Conservation (phyloP, 2,797 vertebrate genomes). For the Arnoldichthys spilopterus region DNA sequence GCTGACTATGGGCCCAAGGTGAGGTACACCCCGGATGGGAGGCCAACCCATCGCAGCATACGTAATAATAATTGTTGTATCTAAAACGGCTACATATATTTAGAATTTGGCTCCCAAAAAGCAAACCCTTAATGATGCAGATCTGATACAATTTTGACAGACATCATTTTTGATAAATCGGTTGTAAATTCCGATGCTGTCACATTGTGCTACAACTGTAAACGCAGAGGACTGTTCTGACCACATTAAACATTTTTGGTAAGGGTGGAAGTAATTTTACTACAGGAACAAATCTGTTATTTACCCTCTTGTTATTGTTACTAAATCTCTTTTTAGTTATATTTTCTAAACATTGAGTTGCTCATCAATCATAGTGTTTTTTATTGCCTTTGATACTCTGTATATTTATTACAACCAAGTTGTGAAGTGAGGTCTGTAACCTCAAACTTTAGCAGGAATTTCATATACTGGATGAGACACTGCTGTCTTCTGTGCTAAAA, state of each 20-base stretch:
- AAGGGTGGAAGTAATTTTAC: conserved; percentile 28
- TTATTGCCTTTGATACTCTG: conserved; percentile 19
- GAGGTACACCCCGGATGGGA: no score
- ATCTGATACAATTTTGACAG: not conserved
- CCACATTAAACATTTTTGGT: conserved; percentile 24
- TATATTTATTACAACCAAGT: conserved; percentile 9
- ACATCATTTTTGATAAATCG: conserved; percentile 8
- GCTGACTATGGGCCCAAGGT: no score
- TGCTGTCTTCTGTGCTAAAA: conserved; percentile 10
- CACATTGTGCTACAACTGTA: not conserved
- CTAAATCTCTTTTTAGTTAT: not conserved
- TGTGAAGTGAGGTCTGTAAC: not conserved
- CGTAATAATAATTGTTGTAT: no score
- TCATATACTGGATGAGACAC: not conserved
- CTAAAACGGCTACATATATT: no score
- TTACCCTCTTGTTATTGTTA: conserved; percentile 4
- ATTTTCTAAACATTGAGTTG: conserved; percentile 7
- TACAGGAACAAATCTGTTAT: not conserved
- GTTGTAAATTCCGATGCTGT: not conserved
- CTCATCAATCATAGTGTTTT: conserved; percentile 6
- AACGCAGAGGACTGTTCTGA: not conserved
- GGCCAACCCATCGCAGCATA: no score
- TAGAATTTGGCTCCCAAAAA: no score
- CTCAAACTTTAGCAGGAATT: not conserved
- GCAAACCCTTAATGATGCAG: no score